phyloP scores from a whole-genome alignment of 2,888 invertebrate species.

The Campoplex nolae region DNA sequence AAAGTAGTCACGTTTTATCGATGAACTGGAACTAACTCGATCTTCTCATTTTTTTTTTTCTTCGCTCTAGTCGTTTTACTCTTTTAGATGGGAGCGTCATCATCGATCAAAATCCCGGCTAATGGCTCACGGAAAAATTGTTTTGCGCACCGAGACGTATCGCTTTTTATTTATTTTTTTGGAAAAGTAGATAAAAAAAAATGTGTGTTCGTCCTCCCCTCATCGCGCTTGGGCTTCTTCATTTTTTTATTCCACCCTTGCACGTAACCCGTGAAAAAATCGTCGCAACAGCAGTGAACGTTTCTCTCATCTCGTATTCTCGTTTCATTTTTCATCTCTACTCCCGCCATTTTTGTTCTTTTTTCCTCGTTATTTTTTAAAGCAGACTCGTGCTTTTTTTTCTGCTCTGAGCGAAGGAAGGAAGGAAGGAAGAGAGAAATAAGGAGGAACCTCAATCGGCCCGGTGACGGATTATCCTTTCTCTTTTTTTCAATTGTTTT shows the following conservation, averaged over 20 bases:
- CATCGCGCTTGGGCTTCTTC: constrained; percentile 10
- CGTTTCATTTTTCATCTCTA: constrained; percentile 57
- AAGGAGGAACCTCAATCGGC: constrained; percentile 51
- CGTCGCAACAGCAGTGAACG: constrained; percentile 42
- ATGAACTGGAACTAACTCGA: constrained; percentile 62
- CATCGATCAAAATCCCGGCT: constrained; percentile 66
- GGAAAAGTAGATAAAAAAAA: constrained; percentile 28
- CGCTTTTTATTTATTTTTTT: background rate
- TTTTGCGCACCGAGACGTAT: constrained; percentile 43
- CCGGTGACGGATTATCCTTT: constrained; percentile 57
- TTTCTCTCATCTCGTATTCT: constrained; percentile 39
- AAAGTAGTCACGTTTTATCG: constrained; percentile 43
- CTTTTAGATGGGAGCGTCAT: constrained; percentile 55
- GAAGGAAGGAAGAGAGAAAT: constrained; percentile 43
- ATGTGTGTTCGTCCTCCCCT: background rate
- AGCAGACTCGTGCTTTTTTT: background rate
- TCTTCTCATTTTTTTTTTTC: constrained; percentile 3
- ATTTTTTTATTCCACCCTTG: constrained; percentile 24
- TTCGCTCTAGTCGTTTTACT: background rate
- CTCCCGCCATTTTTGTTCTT: background rate
- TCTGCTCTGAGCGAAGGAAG: constrained; percentile 24
- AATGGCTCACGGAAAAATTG: constrained; percentile 57
- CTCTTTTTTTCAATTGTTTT: background rate
- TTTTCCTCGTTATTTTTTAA: constrained; percentile 2
- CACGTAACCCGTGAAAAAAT: constrained; percentile 44